Evolutionary conservation across 2,797 vertebrate genomes (phyloP), one percentile per base, ranked within the genome.

Genomic region (Parambassis ranga): DNA sequence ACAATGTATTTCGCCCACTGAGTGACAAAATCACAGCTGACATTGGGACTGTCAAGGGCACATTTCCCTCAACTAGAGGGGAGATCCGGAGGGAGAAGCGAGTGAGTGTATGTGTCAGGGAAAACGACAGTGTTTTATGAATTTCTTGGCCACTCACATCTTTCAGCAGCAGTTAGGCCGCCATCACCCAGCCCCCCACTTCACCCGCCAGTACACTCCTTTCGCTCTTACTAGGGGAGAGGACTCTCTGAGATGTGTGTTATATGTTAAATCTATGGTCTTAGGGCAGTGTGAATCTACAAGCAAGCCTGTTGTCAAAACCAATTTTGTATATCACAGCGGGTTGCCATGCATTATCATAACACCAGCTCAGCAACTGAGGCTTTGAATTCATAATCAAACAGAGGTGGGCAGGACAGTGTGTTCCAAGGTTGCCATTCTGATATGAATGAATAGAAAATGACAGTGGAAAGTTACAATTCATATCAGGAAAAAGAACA

Each of bases 11-110:
- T 84, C 6, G 36, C 77, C 83, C 62, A 76, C 67, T 77, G 81
- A 85, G 82, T 90, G 90, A 90, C 89, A 89, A 89, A 91, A 91
- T 88, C 79, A 84, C 81, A 87, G 78, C 82, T 90, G 89, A 91
- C 85, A 70, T 82, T 62, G 27, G 61, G 57, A 84, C 82, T 75
- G 86, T 89, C 87, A 85, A 87, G 88, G 87, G 83, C 85, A 84
- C 82, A 83, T 85, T 90, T 89, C 80, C 79, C 79, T 80, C 72
- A 65, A 82, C 82, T 74, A 66, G 75, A 84, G 75, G 84, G 70
- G 70, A 76, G 74, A 71, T 81, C 87, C 72, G 4, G 55, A 65
- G 86, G 89, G 86, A 88, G 69, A 78, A 49, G 77, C 46, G 7
- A 71, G 81, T 38, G 37, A 81, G 80, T 46, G 60, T 66, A 65